A percentile compares a stretch with the other conserved stretches of the same genome.
These are phyloP conservation scores for Galerucella pusilla DNA, from an alignment of 2,888 invertebrate species.

Conservation along the genomic window DNA sequence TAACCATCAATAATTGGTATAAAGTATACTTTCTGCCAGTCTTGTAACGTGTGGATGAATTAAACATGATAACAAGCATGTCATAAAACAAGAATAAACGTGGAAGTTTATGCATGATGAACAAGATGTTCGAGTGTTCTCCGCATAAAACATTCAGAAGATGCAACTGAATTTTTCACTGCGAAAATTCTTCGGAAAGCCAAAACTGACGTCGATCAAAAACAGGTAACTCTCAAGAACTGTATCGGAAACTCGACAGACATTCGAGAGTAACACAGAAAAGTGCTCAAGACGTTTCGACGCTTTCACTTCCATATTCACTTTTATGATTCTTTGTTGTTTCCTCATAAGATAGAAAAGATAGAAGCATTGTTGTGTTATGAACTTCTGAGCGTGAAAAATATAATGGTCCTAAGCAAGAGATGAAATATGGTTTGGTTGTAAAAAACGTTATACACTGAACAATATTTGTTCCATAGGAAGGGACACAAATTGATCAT, in stretches of 20 bases:
- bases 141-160: conserved; percentile 26
- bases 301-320: conserved; percentile 39
- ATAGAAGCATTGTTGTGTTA: conserved; percentile 42
- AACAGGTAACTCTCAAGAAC: conserved; percentile 34
- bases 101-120: conserved; percentile 22
- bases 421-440: background rate
- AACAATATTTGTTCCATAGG: too few relatives aligned
- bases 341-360: background rate
- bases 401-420: background rate
- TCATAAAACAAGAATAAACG: conserved; percentile 1
- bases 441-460: too few relatives aligned
- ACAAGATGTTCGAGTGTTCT: background rate
- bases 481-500: too few relatives aligned
- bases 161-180: conserved; percentile 19
- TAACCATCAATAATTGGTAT: background rate
- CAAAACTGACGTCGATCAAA: conserved; percentile 34
- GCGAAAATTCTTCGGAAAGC: conserved; percentile 6
- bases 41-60: background rate
- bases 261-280: conserved; percentile 38
- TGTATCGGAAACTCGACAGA: conserved; percentile 40
- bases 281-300: conserved; percentile 41
- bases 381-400: background rate
- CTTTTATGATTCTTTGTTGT: conserved; percentile 39
- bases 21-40: background rate
- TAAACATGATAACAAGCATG: background rate